Conservation (phyloP, 2,888 invertebrate species). For the Synanthedon vespiformis region DNA sequence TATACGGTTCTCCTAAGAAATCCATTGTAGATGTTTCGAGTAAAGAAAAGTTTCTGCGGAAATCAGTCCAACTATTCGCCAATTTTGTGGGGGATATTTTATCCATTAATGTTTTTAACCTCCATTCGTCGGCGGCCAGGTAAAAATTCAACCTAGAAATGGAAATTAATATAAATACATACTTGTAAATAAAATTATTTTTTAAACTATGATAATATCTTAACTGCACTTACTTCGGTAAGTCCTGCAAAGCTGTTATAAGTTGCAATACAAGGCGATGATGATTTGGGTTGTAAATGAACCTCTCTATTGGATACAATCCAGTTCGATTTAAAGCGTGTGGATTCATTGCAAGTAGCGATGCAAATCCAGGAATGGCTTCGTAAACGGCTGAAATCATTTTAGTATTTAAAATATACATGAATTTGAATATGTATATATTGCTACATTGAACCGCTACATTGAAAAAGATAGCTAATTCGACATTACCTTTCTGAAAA, state of each 20-base stretch:
- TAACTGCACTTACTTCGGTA: slow-evolving; percentile 56
- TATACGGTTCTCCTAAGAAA: slow-evolving; percentile 60
- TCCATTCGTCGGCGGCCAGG: slow-evolving; percentile 68
- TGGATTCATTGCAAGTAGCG: slow-evolving; percentile 64
- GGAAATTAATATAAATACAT: not conserved
- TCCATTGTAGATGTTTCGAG: slow-evolving; percentile 57
- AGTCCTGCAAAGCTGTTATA: slow-evolving; percentile 63
- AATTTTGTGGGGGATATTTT: slow-evolving; percentile 38
- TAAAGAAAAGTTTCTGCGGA: slow-evolving; percentile 55
- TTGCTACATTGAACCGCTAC: no score
- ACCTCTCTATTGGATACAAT: slow-evolving; percentile 50
- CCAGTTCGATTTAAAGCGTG: slow-evolving; percentile 58
- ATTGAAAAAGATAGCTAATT: no score
- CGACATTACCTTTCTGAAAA: no score
- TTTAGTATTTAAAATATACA: no score
- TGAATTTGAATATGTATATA: no score
- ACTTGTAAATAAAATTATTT: not conserved
- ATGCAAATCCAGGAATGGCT: slow-evolving; percentile 63
- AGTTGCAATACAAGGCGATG: slow-evolving; percentile 62
- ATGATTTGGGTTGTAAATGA: slow-evolving; percentile 49
- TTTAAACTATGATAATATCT: not conserved
- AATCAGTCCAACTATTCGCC: slow-evolving; percentile 60
- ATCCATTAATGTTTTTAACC: slow-evolving; percentile 54
- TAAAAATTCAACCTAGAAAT: slow-evolving; percentile 65
- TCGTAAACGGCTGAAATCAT: slow-evolving; percentile 60